These are phyloP conservation scores for Caerostris darwini DNA, from an alignment of 1,140 invertebrate species.

Conservation along the genomic window DNA sequence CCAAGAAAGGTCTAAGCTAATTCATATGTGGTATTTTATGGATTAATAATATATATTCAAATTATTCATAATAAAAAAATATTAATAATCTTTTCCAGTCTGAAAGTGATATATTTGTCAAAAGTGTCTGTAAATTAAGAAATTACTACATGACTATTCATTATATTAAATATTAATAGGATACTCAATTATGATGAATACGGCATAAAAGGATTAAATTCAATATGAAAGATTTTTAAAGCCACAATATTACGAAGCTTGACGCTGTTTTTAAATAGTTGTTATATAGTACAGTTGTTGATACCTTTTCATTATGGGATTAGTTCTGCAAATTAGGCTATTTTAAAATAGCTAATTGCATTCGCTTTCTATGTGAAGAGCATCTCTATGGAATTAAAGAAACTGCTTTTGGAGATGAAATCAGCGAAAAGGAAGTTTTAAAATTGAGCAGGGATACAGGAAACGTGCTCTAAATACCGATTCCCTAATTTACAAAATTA, in stretches of 20 bases:
- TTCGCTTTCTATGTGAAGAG: neutral
- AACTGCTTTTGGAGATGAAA: neutral
- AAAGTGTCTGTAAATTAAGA: no score
- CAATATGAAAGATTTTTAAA: no score
- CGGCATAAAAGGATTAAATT: no score
- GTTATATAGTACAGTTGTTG: neutral
- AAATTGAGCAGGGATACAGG: conserved; percentile 10
- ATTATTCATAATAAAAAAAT: no score
- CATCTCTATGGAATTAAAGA: neutral
- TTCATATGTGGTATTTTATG: no score
- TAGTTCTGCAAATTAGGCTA: neutral
- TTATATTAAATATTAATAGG: no score
- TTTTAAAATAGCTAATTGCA: neutral
- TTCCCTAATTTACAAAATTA: conserved; percentile 28
- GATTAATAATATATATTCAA: no score
- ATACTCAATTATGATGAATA: no score
- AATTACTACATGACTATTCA: no score
- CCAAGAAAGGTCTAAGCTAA: no score
- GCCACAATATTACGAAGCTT: neutral
- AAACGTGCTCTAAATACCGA: conserved; percentile 24
- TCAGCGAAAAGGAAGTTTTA: neutral
- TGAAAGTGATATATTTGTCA: no score
- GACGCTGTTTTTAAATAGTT: neutral
- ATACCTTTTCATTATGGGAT: neutral
- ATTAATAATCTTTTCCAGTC: no score